phyloP scores from a whole-genome alignment of 1,140 invertebrate species.

The Penaeus japonicus region DNA sequence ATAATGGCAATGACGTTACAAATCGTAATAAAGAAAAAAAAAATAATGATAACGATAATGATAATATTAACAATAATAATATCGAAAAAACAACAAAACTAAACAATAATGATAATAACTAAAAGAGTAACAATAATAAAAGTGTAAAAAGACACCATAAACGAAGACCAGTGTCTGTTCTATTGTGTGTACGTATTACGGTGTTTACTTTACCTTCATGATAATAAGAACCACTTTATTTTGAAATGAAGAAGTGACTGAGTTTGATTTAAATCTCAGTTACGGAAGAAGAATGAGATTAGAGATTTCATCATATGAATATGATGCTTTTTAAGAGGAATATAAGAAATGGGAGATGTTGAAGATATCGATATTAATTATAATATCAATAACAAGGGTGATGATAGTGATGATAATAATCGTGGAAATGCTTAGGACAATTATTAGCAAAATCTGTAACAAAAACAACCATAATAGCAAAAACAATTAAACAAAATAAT shows the following conservation, averaged over 20 bases:
- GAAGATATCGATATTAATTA: neutral
- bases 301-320: neutral
- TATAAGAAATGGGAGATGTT: neutral
- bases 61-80: neutral
- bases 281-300: neutral
- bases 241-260: too few species aligned
- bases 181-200: too few species aligned
- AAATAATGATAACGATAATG: neutral
- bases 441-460: too few species aligned
- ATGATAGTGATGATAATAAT: neutral
- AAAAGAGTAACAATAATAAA: too few species aligned
- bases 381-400: neutral
- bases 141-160: neutral
- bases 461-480: too few species aligned
- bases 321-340: neutral
- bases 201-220: too few species aligned
- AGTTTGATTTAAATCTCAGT: too few species aligned
- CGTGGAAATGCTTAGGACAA: neutral
- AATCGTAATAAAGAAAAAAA: neutral
- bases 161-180: neutral
- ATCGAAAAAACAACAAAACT: neutral
- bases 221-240: too few species aligned
- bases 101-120: too few species aligned
- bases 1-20: neutral
- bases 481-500: too few species aligned